These are phyloP conservation scores for Aphidius colemani DNA, from an alignment of 2,888 invertebrate genomes.

Conservation along the genomic window DNA sequence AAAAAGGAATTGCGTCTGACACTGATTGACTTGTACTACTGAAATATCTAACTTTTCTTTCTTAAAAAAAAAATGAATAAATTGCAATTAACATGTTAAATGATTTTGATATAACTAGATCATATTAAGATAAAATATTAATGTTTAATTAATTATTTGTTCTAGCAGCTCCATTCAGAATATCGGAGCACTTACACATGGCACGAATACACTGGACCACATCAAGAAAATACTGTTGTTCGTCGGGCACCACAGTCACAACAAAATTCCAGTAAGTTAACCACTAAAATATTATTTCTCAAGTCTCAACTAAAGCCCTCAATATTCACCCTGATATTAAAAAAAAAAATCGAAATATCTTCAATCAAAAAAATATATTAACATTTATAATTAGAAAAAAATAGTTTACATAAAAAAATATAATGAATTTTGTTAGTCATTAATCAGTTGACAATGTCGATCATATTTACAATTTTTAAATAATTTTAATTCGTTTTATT, in stretches of 20 bases:
- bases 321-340: conserved; percentile 1
- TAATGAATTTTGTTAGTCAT: conserved; percentile 18
- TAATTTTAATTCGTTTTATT: too few species aligned
- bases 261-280: conserved; percentile 54
- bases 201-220: conserved; percentile 83
- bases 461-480: conserved; percentile 17
- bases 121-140: too few species aligned
- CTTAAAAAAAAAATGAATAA: too few species aligned
- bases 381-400: conserved; percentile 18
- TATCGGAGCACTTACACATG: conserved; percentile 94
- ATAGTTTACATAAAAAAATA: conserved; percentile 21
- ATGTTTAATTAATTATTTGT: conserved; percentile 37
- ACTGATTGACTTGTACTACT: too few species aligned
- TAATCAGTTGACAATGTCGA: conserved; percentile 18
- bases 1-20: too few species aligned
- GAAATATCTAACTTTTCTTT: too few species aligned
- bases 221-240: conserved; percentile 70
- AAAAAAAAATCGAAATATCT: background rate
- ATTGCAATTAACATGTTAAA: too few species aligned
- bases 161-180: conserved; percentile 85
- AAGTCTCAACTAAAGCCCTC: background rate
- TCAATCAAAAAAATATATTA: conserved; percentile 7
- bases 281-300: conserved; percentile 23
- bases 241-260: conserved; percentile 68
- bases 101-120: too few species aligned